phyloP scores from a whole-genome alignment of 2,113 vertebrate genomes.

The Neolamprologus caudopunctatus region DNA sequence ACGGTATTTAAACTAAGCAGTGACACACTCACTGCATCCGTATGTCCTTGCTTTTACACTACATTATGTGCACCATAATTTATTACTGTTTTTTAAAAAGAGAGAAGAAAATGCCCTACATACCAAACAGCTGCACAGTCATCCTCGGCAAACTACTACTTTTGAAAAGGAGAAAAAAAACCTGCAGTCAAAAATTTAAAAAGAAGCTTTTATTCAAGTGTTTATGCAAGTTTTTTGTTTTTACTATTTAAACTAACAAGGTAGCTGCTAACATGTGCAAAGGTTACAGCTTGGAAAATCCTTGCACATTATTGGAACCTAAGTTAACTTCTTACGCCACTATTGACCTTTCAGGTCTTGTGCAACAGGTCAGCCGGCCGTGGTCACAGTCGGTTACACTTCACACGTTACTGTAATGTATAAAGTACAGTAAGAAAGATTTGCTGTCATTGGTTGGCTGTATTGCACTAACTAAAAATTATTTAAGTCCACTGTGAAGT shows the following conservation, averaged over 20 bases:
- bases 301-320: neutral
- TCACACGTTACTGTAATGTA: neutral
- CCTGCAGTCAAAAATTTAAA: neutral
- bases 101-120: neutral
- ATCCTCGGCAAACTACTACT: neutral
- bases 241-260: neutral
- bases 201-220: neutral
- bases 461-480: too few species aligned
- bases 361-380: neutral
- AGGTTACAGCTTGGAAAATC: neutral
- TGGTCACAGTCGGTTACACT: neutral
- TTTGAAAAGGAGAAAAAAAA: neutral
- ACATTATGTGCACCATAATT: neutral
- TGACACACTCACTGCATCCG: slow-evolving; percentile 28
- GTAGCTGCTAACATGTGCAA: neutral
- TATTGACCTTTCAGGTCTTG: neutral
- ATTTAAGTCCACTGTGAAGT: neutral
- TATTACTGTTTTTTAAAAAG: neutral
- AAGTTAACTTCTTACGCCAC: neutral
- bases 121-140: neutral
- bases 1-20: neutral
- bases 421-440: neutral
- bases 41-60: neutral
- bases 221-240: neutral
- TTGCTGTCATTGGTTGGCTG: neutral